A percentile compares a stretch with the other conserved stretches of the same genome.
Conservation (phyloP, 92 coral and sea anemone genomes). For the Bergia sp. region DNA sequence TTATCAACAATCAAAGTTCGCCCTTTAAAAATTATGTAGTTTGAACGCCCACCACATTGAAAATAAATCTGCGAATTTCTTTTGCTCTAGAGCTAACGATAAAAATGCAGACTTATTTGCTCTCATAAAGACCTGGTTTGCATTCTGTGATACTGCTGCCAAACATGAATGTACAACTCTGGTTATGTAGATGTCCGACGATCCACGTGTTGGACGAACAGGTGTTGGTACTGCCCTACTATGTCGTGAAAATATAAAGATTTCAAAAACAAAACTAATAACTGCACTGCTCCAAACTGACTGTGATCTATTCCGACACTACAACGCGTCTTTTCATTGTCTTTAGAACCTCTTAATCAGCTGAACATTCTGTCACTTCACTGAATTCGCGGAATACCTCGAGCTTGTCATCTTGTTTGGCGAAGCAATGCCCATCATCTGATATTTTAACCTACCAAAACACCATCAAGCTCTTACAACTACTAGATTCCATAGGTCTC, state of each 20-base stretch:
- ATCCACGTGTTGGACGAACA: not conserved
- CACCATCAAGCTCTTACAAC: too few species aligned
- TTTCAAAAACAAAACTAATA: not conserved
- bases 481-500: too few species aligned
- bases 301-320: too few species aligned
- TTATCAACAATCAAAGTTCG: not conserved
- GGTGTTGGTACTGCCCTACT: not conserved
- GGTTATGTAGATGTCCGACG: too few species aligned
- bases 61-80: not conserved
- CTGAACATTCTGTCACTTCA: not conserved
- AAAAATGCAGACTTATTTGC: not conserved
- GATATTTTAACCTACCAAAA: too few species aligned
- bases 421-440: not conserved
- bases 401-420: not conserved
- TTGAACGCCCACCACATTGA: not conserved
- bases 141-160: not conserved
- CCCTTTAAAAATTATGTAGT: not conserved
- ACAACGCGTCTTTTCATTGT: not conserved
- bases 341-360: not conserved
- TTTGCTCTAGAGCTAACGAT: not conserved
- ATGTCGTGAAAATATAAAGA: not conserved
- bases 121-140: not conserved
- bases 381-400: not conserved
- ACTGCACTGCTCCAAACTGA: not conserved
- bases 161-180: not conserved